Percentiles rank a stretch among this genome's conserved stretches.
Evolutionary conservation across 2,888 invertebrate genomes (phyloP).

Genomic region (Panopea generosa): DNA sequence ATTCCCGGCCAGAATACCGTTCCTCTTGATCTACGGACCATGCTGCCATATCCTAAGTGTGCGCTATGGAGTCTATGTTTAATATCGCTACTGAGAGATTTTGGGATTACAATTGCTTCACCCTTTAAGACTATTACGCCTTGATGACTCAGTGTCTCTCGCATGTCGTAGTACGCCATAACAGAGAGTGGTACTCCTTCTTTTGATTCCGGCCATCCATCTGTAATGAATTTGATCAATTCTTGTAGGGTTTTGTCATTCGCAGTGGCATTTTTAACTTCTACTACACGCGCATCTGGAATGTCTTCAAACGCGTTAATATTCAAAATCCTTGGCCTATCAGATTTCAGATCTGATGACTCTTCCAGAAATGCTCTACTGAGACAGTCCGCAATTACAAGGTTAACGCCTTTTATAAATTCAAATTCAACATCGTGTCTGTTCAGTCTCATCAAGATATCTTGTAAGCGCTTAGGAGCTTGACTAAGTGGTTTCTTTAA

Average conservation of each 20-base stretch:
- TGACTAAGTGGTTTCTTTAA: conserved; percentile 47
- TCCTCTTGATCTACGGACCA: conserved; percentile 7
- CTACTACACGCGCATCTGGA: conserved; percentile 23
- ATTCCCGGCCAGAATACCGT: conserved; percentile 27
- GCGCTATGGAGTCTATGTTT: conserved; percentile 17
- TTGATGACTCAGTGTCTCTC: conserved; percentile 27
- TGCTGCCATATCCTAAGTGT: conserved; percentile 13
- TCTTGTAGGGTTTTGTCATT: background rate
- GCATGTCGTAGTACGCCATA: conserved; percentile 22
- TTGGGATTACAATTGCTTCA: conserved; percentile 14
- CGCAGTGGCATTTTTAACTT: conserved; percentile 21
- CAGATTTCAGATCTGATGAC: background rate
- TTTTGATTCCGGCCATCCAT: conserved; percentile 32
- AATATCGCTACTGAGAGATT: conserved; percentile 22
- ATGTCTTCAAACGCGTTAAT: conserved; percentile 16
- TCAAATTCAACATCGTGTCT: conserved; percentile 56
- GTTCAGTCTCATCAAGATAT: conserved; percentile 52
- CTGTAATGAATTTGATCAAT: conserved; percentile 1
- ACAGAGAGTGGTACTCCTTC: background rate
- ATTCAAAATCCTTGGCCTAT: conserved; percentile 1
- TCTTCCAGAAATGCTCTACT: conserved; percentile 41
- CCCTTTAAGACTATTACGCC: conserved; percentile 29
- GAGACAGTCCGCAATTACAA: conserved; percentile 50
- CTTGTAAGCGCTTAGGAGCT: conserved; percentile 55
- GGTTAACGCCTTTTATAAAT: conserved; percentile 39